Evolutionary conservation across 2,888 invertebrate genomes (phyloP).

Genomic region (Xanthorhoe spadicearia): DNA sequence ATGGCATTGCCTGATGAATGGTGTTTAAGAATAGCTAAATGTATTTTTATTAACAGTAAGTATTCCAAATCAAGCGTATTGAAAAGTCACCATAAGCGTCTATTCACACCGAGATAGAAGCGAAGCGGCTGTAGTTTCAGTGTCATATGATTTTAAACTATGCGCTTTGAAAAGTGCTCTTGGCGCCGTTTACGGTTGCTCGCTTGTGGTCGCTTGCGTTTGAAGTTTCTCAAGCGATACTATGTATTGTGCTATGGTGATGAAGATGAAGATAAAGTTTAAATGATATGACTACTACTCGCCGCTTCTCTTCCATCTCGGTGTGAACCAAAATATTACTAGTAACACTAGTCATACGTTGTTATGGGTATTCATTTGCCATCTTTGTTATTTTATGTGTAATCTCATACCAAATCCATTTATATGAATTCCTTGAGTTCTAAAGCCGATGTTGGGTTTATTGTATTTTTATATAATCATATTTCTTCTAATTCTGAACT

Average conservation of each 20-base stretch:
- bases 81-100: slow-evolving; percentile 1
- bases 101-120: too few relatives aligned
- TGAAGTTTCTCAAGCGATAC: too few relatives aligned
- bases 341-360: slow-evolving; percentile 61
- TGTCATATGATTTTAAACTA: too few relatives aligned
- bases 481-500: slow-evolving; percentile 24
- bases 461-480: slow-evolving; percentile 52
- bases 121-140: too few relatives aligned
- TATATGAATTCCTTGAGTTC: slow-evolving; percentile 44
- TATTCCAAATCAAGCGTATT: background rate
- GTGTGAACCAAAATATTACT: slow-evolving; percentile 53
- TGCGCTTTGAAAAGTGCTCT: too few relatives aligned
- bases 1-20: background rate
- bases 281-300: too few relatives aligned
- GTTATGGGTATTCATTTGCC: slow-evolving; percentile 51
- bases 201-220: too few relatives aligned
- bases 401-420: slow-evolving; percentile 56
- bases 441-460: slow-evolving; percentile 38
- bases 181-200: too few relatives aligned
- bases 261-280: too few relatives aligned
- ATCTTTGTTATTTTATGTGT: slow-evolving; percentile 50
- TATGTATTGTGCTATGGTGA: too few relatives aligned
- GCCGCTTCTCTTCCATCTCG: too few relatives aligned
- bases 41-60: background rate
- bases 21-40: background rate